Evolutionary conservation across 92 coral and sea anemone species (phyloP).

Genomic region (Umimayanthus kanabou): DNA sequence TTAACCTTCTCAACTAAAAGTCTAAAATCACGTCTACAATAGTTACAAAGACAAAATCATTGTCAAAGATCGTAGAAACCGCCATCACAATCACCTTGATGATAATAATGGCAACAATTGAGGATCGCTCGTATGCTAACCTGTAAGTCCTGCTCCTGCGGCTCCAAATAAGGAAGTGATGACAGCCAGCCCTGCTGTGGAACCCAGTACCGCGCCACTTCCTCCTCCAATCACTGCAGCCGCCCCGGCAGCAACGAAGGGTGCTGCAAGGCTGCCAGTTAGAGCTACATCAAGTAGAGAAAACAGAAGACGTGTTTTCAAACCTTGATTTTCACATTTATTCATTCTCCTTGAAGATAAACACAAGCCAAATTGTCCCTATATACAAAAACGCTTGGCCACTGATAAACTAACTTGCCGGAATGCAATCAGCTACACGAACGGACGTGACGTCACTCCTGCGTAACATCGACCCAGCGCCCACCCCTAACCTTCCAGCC

Average conservation of each 20-base stretch:
- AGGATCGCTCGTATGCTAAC: constrained; percentile 22
- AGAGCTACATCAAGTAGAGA: constrained; percentile 36
- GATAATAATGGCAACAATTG: not conserved
- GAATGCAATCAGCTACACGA: no score
- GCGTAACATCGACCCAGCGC: no score
- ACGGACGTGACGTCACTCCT: no score
- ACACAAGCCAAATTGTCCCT: not conserved
- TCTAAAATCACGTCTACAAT: no score
- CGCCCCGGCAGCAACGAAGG: constrained; percentile 80
- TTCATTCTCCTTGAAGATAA: no score
- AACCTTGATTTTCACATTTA: no score
- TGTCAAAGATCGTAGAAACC: no score
- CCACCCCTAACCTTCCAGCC: no score
- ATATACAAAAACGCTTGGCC: not conserved
- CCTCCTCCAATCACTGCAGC: constrained; percentile 82
- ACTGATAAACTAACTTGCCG: not conserved
- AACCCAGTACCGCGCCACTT: constrained; percentile 70
- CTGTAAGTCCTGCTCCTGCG: constrained; percentile 93
- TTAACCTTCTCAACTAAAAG: no score
- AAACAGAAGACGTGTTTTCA: no score
- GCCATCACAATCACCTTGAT: no score
- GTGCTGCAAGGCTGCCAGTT: constrained; percentile 90
- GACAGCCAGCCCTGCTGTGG: constrained; percentile 79
- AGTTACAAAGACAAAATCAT: no score
- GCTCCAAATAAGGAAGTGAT: constrained; percentile 92